Percentiles rank a stretch among this genome's conserved stretches.
These are phyloP conservation scores for Sardina pilchardus DNA, from an alignment of 2,113 vertebrate genomes.

Conservation along the genomic window DNA sequence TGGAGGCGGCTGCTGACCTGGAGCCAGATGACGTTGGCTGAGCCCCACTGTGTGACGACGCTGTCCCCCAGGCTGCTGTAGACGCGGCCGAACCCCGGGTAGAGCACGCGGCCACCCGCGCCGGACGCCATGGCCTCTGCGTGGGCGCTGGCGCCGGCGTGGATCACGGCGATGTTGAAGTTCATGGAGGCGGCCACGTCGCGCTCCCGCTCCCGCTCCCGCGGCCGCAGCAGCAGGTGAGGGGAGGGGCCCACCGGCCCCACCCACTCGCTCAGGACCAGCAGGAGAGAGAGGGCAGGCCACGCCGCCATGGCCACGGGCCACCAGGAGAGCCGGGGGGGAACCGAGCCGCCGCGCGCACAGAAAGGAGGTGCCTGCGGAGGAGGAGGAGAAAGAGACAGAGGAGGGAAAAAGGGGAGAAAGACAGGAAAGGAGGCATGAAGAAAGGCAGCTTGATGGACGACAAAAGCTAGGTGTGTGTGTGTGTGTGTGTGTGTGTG, in stretches of 20 bases:
- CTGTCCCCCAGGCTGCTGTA: constrained; percentile 78
- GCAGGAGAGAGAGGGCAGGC: constrained; percentile 80
- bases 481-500: too few species aligned
- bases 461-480: constrained; percentile 44
- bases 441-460: constrained; percentile 13
- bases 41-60: constrained; percentile 80
- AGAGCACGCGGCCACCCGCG: constrained; percentile 80
- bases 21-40: constrained; percentile 86
- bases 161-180: constrained; percentile 81
- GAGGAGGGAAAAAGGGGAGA: constrained; percentile 11
- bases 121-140: constrained; percentile 71
- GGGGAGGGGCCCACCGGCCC: constrained; percentile 71
- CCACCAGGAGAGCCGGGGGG: constrained; percentile 61
- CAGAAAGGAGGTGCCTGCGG: constrained; percentile 71
- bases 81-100: constrained; percentile 81
- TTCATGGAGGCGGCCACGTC: constrained; percentile 73
- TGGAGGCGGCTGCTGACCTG: constrained; percentile 78
- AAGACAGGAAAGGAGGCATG: constrained; percentile 15
- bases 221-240: constrained; percentile 76
- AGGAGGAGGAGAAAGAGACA: constrained; percentile 9
- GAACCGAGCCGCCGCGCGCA: constrained; percentile 67
- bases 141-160: constrained; percentile 70
- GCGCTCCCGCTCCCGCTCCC: constrained; percentile 76
- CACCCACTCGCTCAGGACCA: constrained; percentile 85
- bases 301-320: constrained; percentile 77